Evolutionary conservation across 2,113 vertebrate species (phyloP), one percentile per base, ranked within the genome.

Genomic region (Myrmecobius fasciatus): DNA sequence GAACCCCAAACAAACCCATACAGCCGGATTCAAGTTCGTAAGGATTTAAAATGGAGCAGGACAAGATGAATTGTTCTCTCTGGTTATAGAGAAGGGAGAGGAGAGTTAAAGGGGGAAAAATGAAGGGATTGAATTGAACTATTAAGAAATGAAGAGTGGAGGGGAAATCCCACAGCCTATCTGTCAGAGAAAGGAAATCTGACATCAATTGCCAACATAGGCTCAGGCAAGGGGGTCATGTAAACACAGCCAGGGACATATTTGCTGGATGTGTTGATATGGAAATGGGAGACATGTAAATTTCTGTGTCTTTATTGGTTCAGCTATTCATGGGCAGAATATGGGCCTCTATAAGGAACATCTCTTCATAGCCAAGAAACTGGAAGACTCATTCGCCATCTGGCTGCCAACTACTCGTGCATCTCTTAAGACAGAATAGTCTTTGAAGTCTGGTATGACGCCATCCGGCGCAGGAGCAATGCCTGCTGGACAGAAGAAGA

Each of bases 391-490:
- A 56, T 56, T 1, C 14, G 2, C 4, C 7, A 36, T 54, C 92
- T 48, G 67, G 89, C 93, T 91, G n/a, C 90, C 52, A 10, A 0
- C 52, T 43, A 52, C 46, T 53, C 91, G 46, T 52, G n/a, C 52
- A 25, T 83, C 89, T 90, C 93, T 95, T 94, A 95, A 94, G 90
- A 90, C 53, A 90, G 93, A 92, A 92, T 53, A 47, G 91, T 5
- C 94, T 97, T 97, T 97, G 95, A 97, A 96, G 97, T 95, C 6
- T 0, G 89, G 14, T 53, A 92, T 60, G 95, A 92, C 26, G 25
- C 93, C 0, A 3, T 67, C 53, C 91, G 92, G 75, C 89, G 67
- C 54, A 10, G 60, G 54, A 94, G 54, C 54, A 0, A 83, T 83
- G 67, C 67, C 31, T 3, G 0, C 92, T 83, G 93, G 48, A 0